Base-by-base conservation (phyloP, 2,113 vertebrate species). In the Oncorhynchus clarkii region DNA sequence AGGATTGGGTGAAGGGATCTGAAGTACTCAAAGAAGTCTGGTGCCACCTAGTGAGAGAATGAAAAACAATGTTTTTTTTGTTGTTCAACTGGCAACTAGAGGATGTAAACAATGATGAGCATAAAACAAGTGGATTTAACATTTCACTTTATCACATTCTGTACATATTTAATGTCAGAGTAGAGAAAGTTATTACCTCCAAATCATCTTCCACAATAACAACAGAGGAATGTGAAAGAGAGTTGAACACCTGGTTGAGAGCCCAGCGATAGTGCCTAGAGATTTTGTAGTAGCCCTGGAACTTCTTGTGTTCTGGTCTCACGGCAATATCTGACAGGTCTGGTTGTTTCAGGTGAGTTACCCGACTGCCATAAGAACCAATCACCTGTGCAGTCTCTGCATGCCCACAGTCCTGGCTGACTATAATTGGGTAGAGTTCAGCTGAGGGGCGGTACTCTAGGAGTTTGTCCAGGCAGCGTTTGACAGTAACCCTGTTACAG, bases 1-100 rank as follows among this genome's bases (percentile, higher is more conserved):
- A 99, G 87, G 2, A 97, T 72, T 0, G 96, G 95, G 29, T 95
- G 86, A 0, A 93, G 77, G 0, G 96, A 94, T 12, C 92, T 92
- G 89, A 99, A 99, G 13, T 99, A 99, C 87, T 99, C 97, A 0
- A 96, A 99, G 57, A 99, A 99, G 85, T 99, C 97, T 0, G 96
- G 94, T 0, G 97, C 95, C 59, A 99, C 95, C 93, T 94, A 79
- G 24, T 84, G 85, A 27, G 14, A 62, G 64, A 18, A 74, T 48
- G 57, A 34, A 67, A 4, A 72, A 64, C 39, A 45, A 11, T 11
- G 39, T 11, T 45, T 45, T 45, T 45, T 11, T 45, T 8, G 7
- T 39, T 9, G 8, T 45, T 11, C 39, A 45, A 45, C 39, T 45
- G 39, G 39, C 39, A 45, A 45, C 9, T 45, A 45, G 39, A 45